Conservation (phyloP, 2,113 vertebrate genomes). For the Paedocypris sp. region DNA sequence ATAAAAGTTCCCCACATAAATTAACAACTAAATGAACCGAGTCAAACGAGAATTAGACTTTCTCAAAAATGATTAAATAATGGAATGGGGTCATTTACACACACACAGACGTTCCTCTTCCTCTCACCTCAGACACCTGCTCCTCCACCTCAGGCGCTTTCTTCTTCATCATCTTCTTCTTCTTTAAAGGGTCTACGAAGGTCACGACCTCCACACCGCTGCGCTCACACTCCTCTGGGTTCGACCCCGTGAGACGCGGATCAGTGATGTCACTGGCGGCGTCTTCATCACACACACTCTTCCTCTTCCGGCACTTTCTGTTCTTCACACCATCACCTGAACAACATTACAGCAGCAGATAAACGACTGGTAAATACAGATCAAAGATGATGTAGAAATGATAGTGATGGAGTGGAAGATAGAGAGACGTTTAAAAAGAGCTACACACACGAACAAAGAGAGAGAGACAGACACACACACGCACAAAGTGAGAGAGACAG, state of each 20-base stretch:
- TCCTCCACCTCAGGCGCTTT: not conserved
- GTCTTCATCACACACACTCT: not conserved
- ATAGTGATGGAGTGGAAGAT: too few relatives aligned
- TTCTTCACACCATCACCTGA: constrained; percentile 20
- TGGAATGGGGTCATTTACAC: too few relatives aligned
- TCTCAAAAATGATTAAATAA: too few relatives aligned
- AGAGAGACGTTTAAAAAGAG: too few relatives aligned
- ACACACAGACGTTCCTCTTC: not conserved
- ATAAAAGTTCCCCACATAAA: too few relatives aligned
- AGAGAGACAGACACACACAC: too few relatives aligned
- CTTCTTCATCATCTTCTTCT: constrained; percentile 37
- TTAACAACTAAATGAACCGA: too few relatives aligned
- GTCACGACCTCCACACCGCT: constrained; percentile 58
- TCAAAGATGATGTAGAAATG: not conserved
- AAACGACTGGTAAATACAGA: not conserved
- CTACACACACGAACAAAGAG: too few relatives aligned
- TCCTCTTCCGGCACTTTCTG: not conserved
- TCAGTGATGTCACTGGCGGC: not conserved
- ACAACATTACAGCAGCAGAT: not conserved
- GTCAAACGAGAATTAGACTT: too few relatives aligned
- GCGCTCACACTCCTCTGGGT: not conserved
- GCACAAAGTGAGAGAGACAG: too few relatives aligned
- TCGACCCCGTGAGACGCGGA: not conserved
- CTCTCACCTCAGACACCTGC: not conserved
- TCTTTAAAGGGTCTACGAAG: constrained; percentile 65